Conservation (phyloP, 2,113 vertebrate species). For the Phaethon lepturus region DNA sequence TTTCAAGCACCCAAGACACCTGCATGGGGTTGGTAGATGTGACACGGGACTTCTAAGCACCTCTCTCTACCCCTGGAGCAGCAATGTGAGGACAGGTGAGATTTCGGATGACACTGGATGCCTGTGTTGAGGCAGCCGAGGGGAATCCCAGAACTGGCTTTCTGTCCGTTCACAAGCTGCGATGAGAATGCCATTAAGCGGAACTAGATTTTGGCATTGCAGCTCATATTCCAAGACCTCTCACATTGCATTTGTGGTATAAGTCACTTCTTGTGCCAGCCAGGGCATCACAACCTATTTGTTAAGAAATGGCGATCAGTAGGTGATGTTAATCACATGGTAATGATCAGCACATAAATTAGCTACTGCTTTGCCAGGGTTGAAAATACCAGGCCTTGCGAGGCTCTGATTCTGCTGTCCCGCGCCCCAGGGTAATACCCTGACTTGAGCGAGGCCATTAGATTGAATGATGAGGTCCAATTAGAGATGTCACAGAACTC, state of each 20-base stretch:
- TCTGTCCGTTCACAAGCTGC: not conserved
- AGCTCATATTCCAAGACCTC: not conserved
- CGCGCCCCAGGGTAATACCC: not conserved
- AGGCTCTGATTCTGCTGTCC: not conserved
- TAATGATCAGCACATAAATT: not conserved
- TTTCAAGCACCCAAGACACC: not conserved
- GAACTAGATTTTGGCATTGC: not conserved
- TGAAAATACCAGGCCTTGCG: not conserved
- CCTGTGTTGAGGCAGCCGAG: not conserved
- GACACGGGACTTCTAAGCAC: not conserved
- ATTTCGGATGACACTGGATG: rapidly evolving
- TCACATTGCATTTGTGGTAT: not conserved
- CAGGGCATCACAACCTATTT: not conserved
- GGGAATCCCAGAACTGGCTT: not conserved
- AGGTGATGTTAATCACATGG: not conserved
- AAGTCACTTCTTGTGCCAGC: not conserved
- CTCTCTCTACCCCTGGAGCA: not conserved
- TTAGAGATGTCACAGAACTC: not conserved
- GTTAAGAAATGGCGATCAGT: not conserved
- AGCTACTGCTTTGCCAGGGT: not conserved
- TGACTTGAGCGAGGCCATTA: not conserved
- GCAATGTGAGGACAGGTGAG: not conserved
- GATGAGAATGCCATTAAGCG: rapidly evolving
- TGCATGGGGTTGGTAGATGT: not conserved
- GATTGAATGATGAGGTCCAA: not conserved